Evolutionary conservation across 2,113 vertebrate species (phyloP), one percentile per base, ranked within the genome.

Genomic region (Callopanchax toddi): DNA sequence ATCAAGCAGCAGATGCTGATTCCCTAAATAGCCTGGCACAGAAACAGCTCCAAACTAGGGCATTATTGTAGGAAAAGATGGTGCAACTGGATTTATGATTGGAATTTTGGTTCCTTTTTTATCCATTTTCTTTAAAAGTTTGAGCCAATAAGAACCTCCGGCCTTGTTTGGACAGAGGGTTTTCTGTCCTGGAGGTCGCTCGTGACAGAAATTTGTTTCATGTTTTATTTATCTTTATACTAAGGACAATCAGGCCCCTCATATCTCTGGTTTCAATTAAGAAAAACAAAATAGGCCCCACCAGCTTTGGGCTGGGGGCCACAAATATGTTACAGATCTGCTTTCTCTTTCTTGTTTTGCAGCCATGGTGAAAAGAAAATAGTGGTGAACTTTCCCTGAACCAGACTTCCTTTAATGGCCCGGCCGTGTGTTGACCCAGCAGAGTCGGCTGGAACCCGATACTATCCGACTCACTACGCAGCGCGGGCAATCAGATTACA

Each of bases 331-430:
- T 94, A 95, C 90, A 94, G 94, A 93, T 92, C 83, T 89, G 92
- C 94, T 95, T 89, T 93, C 70, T 74, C 74, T 51, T 92, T 92
- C 87, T 89, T 89, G 90, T 95, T 95, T 94, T 92, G 94, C 94
- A 94, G 92, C 94, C 91, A 93, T 93, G 89, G 92, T 87, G 85
- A 95, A 98, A 96, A 94, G 94, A 97, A 98, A 98, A 97, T 95
- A 96, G 93, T 88, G 81, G 86, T 97, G 97, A 98, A 99, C 97
- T 98, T 98, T 97, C 94, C 93, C 94, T 99, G 97, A 99, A 98
- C 96, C 94, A 90, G 93, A 94, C 93, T 95, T 94, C 92, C 91
- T 96, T 95, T 95, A 96, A 96, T 94, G 94, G 94, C 90, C 89
- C 91, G 89, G 91, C 93, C 94, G 94, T 90, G 93, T 92, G 91